A percentile compares a stretch with the other conserved stretches of the same genome.
Conservation (phyloP, 2,113 vertebrate genomes). For the Ursus arctos region DNA sequence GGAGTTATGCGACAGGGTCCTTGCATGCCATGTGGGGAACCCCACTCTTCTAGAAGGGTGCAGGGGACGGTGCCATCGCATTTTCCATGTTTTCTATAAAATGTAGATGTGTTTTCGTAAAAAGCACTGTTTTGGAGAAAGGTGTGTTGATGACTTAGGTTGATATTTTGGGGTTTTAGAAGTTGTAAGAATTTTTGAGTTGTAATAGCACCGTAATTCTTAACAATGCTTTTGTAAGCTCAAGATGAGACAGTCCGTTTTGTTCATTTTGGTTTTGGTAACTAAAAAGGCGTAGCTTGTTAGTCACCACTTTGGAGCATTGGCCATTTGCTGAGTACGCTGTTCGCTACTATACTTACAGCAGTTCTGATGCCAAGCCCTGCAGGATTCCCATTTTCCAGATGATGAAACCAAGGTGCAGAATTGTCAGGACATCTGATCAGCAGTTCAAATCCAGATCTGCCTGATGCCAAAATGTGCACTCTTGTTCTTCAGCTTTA, state of each 20-base stretch:
- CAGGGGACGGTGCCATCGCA: accelerated
- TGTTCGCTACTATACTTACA: accelerated
- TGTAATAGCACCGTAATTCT: not conserved
- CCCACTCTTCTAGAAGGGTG: not conserved
- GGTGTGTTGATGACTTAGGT: not conserved
- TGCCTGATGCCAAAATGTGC: too few species aligned
- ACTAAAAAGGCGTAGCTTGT: accelerated
- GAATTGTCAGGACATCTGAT: not conserved
- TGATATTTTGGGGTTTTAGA: not conserved
- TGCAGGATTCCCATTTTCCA: not conserved
- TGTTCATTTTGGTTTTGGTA: too few species aligned
- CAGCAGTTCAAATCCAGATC: too few species aligned
- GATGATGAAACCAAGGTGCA: too few species aligned
- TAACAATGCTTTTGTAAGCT: not conserved
- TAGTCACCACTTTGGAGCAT: not conserved
- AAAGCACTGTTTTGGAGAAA: not conserved
- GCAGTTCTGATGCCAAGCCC: accelerated
- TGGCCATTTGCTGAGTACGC: accelerated
- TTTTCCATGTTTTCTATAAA: not conserved
- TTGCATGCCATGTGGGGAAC: not conserved
- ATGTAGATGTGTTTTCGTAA: not conserved
- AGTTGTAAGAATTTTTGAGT: not conserved
- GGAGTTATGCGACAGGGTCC: not conserved
- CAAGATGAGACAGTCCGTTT: not conserved
- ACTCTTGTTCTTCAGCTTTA: not conserved